Base-by-base conservation (phyloP, 2,888 invertebrate species). In the Morinoia aosen region DNA sequence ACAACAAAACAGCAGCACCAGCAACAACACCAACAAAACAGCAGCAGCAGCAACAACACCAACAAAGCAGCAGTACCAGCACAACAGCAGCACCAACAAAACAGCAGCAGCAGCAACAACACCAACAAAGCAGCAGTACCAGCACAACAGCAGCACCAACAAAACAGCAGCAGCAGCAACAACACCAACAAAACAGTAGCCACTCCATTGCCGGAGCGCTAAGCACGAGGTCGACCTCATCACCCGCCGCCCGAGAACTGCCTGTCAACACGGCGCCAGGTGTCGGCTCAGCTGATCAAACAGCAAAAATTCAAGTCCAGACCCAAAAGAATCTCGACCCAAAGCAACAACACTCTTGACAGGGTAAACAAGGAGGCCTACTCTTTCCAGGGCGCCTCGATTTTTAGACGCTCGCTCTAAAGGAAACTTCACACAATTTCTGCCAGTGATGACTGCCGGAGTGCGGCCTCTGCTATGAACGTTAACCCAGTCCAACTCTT, bases 311-410 rank as follows among this genome's bases (percentile, higher is more conserved):
- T 76, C 76, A 76, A 16, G 76, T 76, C 33, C 76, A 33, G 48
- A 33, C 76, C 76, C 33, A 76, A 33, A 76, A 76, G 76, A 76
- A 76, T 76, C 76, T 76, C 76, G 10, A 33, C 76, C 76, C 16
- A 76, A 76, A 76, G 76, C 76, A 76, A 76, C 76, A 33, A 76
- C 76, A 76, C 76, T 76, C 76, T 76, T 76, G 76, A 76, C 76
- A 76, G 76, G 76, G 76, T 33, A 76, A 76, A 76, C 76, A 76
- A 61, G 25, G 33, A 76, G 76, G 33, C 76, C 33, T 16, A 8
- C 76, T 76, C 61, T 12, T 76, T 76, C 76, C 76, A 76, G 76
- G 25, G 76, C 33, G 76, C 76, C 76, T 33, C 8, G 25, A 8
- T 76, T 76, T 16, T 16, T 8, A 33, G 76, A 33, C 76, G 33